Evolutionary conservation across 2,888 invertebrate genomes (phyloP), one percentile per base, ranked within the genome.

Genomic region (Lycophotia porphyrea): DNA sequence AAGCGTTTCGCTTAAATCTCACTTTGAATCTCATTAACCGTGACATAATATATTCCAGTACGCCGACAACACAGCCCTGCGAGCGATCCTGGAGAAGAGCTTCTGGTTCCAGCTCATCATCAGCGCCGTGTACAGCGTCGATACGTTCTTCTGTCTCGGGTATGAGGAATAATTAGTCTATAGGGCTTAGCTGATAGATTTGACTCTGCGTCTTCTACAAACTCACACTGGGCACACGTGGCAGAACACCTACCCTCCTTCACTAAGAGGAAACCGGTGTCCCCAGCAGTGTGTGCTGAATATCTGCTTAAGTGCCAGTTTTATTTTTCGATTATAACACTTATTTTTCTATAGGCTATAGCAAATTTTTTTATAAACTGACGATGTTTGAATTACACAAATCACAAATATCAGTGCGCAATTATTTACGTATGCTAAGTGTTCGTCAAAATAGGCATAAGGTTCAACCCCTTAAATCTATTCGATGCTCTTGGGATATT

Each of bases 131-230:
- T 98, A 98, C 92, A 98, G 98, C 79, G 98, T 98, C 1, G 98
- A 98, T 89, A 98, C 98, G 0, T 98, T 98, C 95, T 98, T 98
- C 96, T 98, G 98, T 92, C 97, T 98, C 64, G 97, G 97, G 97
- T 97, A 91, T 91, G 89, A 61, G 13, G n/a, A 5, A 34, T 31
- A 8, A 18, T n/a, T 55, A 55, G 5, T 5, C 27, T 15, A 27
- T 27, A 27, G 55, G 27, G 0, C n/a, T 52, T 52, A 52, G 1
- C 47, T 11, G 24, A n/a, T 47, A 21, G 27, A 27, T 27, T 52
- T 13, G 52, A 4, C 5, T 52, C 55, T 27, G 21, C 44, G 44
- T 44, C 44, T 44, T 47, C 47, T 7, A 47, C 47, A 21, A 47
- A 21, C 47, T 21, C 47, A 47, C 21, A 21, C 47, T 42, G 42